Percentiles rank a stretch among this genome's conserved stretches.
phyloP scores from a whole-genome alignment of 2,888 invertebrate species.

The Polyommatus iphigenia region DNA sequence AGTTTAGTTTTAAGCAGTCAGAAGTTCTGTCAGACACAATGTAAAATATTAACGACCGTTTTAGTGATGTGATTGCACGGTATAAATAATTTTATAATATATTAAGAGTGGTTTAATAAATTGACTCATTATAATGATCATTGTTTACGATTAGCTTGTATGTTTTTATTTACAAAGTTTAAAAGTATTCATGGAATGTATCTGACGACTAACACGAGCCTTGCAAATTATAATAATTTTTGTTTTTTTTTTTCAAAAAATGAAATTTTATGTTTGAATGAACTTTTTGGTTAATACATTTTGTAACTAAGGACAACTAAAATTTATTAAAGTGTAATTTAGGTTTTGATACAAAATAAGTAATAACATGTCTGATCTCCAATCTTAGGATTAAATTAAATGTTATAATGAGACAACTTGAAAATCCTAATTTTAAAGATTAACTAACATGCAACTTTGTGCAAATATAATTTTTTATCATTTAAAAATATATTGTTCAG shows the following conservation, averaged over 20 bases:
- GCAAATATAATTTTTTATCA: constrained; percentile 16
- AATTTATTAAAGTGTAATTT: neutral
- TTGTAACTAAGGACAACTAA: neutral
- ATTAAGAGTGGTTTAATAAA: neutral
- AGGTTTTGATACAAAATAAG: constrained; percentile 33
- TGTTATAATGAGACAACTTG: neutral
- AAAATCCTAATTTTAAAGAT: constrained; percentile 16
- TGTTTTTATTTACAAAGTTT: neutral
- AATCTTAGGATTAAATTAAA: constrained; percentile 17
- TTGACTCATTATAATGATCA: neutral
- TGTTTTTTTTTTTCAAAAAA: constrained; percentile 22
- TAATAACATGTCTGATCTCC: constrained; percentile 33
- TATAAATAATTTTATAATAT: neutral
- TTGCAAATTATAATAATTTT: constrained; percentile 22
- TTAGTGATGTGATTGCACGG: neutral
- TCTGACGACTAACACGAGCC: constrained; percentile 27
- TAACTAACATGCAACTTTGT: constrained; percentile 17
- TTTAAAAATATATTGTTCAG: constrained; percentile 21
- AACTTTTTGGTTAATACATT: neutral
- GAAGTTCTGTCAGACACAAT: neutral
- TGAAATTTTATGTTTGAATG: neutral
- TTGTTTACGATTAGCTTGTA: neutral
- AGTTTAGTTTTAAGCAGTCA: neutral
- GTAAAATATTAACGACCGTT: neutral
- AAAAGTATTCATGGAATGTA: constrained; percentile 1